Evolutionary conservation across 2,888 invertebrate species (phyloP), one percentile per base, ranked within the genome.

Genomic region (Polydrusus pterygomalis): DNA sequence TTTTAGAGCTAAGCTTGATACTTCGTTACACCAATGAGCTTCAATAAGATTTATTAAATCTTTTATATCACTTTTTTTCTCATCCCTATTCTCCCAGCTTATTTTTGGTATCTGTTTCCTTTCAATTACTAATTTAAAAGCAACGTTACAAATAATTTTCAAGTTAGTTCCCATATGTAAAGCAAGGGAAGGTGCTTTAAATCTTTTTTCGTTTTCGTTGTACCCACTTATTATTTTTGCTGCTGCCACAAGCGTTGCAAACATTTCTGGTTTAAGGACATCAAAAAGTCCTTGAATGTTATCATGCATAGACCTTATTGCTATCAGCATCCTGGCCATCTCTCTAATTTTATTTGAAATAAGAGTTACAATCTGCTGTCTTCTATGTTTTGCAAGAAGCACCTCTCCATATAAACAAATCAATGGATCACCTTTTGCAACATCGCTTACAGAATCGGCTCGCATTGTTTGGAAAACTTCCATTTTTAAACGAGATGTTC

Each of bases 1-100:
- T 75, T 82, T 81, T 20, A 77, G 68, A 7, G 81, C 82, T 58
- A 81, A 65, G 58, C 80, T 81, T 2, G 80, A 79, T 38, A 81
- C 17, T 70, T 82, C 80, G n/a, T 58, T 79, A 45, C 79, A 80
- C 81, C 81, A 82, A 65, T 80, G 81, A 9, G 65, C 75, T 30
- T 69, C 73, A 18, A 82, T 65, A 18, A 74, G 40, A 38, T 71
- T 62, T 60, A 72, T 75, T 15, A 75, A 25, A 58, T 75, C 75
- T 65, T 63, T 73, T 13, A 77, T 77, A 25, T 76, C 78, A 51
- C 38, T 60, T 65, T 56, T 75, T 63, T 74, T 77, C 70, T 74
- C n/a, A 8, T 58, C 51, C 45, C 43, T 64, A n/a, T 78, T 40
- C 11, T 68, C 18, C 60, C 74, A 77, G 40, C 7, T 69, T 40